phyloP scores from a whole-genome alignment of 2,113 vertebrate genomes.

The Catharus fuscescens region DNA sequence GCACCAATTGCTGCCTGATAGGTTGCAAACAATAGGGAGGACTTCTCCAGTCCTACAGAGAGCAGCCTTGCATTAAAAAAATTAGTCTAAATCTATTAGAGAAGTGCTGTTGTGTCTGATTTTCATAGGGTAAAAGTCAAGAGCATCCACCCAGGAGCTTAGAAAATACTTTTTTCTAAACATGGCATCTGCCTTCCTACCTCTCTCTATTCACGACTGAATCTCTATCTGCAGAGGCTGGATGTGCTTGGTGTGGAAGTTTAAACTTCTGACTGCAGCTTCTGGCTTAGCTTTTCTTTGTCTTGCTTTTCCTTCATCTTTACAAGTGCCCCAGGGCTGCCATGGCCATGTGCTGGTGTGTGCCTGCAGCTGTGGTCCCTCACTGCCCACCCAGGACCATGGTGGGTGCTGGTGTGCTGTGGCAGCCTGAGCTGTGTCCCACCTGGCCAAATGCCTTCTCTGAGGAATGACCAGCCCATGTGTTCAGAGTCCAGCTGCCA shows the following conservation, averaged over 20 bases:
- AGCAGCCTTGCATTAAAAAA: constrained; percentile 8
- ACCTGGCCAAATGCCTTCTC: not conserved
- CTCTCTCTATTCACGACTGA: not conserved
- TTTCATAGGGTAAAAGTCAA: not conserved
- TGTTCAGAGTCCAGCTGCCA: not conserved
- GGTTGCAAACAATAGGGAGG: not conserved
- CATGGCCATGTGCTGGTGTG: fast-evolving
- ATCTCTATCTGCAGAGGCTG: not conserved
- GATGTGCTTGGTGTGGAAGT: not conserved
- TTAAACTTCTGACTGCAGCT: not conserved
- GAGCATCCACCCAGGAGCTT: not conserved
- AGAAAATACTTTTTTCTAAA: not conserved
- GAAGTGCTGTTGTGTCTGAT: not conserved
- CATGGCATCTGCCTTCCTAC: fast-evolving
- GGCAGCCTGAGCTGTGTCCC: not conserved
- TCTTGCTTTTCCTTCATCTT: not conserved
- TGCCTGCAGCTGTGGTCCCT: not conserved
- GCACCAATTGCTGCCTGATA: not conserved
- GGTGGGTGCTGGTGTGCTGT: fast-evolving
- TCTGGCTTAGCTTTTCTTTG: not conserved
- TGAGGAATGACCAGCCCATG: not conserved
- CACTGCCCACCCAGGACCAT: fast-evolving
- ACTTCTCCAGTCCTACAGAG: constrained; percentile 12
- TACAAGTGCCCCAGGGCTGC: not conserved
- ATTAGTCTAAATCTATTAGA: not conserved